These are phyloP conservation scores for Echiichthys vipera DNA, from an alignment of 2,797 vertebrate genomes.

Conservation along the genomic window DNA sequence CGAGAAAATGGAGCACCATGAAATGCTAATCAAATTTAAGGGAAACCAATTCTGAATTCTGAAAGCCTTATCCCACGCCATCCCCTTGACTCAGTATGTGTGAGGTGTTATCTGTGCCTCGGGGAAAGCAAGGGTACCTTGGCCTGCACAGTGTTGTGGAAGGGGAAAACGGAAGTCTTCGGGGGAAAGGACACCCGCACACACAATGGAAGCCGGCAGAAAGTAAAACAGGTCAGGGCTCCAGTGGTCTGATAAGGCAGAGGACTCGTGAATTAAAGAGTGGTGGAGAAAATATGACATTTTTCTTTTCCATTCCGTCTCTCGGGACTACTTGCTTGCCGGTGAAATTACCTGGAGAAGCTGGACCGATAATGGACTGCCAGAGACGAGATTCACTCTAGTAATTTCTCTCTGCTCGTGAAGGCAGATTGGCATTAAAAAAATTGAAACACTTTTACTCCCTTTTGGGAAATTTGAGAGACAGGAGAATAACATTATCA, in stretches of 20 bases:
- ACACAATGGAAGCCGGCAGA: constrained; percentile 78
- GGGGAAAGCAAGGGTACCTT: constrained; percentile 62
- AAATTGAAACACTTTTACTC: constrained; percentile 68
- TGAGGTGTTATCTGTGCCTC: constrained; percentile 79
- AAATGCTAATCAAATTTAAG: constrained; percentile 81
- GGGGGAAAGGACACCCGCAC: constrained; percentile 76
- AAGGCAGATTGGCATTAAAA: constrained; percentile 70
- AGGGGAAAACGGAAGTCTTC: constrained; percentile 64
- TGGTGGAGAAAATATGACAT: constrained; percentile 80
- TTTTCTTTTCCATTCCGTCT: constrained; percentile 83
- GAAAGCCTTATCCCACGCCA: constrained; percentile 70
- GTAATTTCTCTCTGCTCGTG: constrained; percentile 72
- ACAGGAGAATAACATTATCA: constrained; percentile 70
- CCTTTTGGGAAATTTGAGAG: constrained; percentile 71
- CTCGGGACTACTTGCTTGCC: constrained; percentile 75
- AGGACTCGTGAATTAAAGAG: constrained; percentile 85
- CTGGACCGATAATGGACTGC: constrained; percentile 79
- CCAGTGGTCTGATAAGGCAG: constrained; percentile 81
- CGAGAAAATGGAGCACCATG: constrained; percentile 62
- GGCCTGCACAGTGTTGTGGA: constrained; percentile 57
- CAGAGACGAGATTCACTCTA: constrained; percentile 72
- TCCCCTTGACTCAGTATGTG: constrained; percentile 72
- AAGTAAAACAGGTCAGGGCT: constrained; percentile 86
- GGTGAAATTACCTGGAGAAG: constrained; percentile 81
- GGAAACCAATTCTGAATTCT: constrained; percentile 76